Percentiles rank a stretch among this genome's conserved stretches.
phyloP scores from a whole-genome alignment of 92 coral and sea anemone genomes.

The Palythoa grandiflora region DNA sequence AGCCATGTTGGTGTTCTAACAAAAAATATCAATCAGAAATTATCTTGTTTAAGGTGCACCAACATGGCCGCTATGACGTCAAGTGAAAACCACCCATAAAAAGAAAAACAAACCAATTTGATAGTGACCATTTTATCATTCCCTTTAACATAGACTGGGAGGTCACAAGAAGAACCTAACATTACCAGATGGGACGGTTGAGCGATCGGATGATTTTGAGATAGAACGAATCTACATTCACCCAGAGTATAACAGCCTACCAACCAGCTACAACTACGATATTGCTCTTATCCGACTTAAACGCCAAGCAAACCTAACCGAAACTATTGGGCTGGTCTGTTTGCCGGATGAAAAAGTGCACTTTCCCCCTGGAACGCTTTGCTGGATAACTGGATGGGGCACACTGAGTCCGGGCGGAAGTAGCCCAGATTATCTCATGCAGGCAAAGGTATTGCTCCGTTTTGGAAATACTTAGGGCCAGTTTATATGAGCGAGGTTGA shows the following conservation, averaged over 20 bases:
- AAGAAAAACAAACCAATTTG: too few species aligned
- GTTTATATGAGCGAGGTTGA: too few species aligned
- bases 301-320: constrained; percentile 59
- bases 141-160: constrained; percentile 73
- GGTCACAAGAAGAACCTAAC: constrained; percentile 76
- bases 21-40: too few species aligned
- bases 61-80: too few species aligned
- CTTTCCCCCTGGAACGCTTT: constrained; percentile 78
- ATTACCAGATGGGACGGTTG: constrained; percentile 46
- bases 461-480: not conserved
- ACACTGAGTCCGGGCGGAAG: constrained; percentile 71
- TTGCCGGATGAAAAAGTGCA: constrained; percentile 69
- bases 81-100: too few species aligned
- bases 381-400: constrained; percentile 95
- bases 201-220: constrained; percentile 43
- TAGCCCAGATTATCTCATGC: constrained; percentile 73
- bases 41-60: too few species aligned
- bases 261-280: constrained; percentile 71
- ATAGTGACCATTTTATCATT: not conserved
- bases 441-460: constrained; percentile 72
- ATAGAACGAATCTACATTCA: constrained; percentile 74
- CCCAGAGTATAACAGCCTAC: constrained; percentile 74
- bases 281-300: constrained; percentile 86
- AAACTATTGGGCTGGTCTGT: constrained; percentile 66
- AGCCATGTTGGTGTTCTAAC: too few species aligned